Base-by-base conservation (phyloP, 2,888 invertebrate species). In the Boloria euphrosyne region DNA sequence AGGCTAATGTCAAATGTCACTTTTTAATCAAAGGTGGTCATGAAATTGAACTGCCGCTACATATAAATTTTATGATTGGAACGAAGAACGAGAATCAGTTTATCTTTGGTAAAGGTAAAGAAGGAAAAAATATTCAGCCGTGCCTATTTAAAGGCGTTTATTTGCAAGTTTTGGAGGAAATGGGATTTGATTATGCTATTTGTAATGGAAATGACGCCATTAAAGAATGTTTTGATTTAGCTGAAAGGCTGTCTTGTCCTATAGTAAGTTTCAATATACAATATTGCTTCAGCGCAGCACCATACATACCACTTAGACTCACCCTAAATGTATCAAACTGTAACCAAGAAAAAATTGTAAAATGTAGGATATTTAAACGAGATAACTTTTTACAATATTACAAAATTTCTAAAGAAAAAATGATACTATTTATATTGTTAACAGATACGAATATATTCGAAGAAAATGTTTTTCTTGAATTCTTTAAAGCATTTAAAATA, bases 1-100 rank as follows among this genome's bases (percentile, higher is more conserved):
- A 73, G 10, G 80, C 81, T 7, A 78, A 81, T 18, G 65, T 85
- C 0, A 75, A 72, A 62, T 83, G 82, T 53, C 77, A 76, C 59
- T 59, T 85, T 16, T 76, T 85, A 51, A 80, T 84, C 13, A 68
- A 68, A 74, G 82, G 84, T 3, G 80, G 81, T 0, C 74, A 79
- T 43, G 18, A 62, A 17, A 68, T 78, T 16, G 65, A 75, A 0
- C 44, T 72, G 31, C 31, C 31, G 7, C 31, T 38, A 38, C 31
- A 38, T 38, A 38, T 38, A 1, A 38, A 10, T 10, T 38, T 38
- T 38, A 2, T 2, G 10, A 38, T 38, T 38, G 31, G 31, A 7
- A 38, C 31, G 10, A 38, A 7, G 10, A 0, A 38, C 10, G 10
- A 38, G 7, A 10, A 38, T 7, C 10, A 38, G 1, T 38, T 38